A percentile compares a stretch with the other conserved stretches of the same genome.
Conservation (phyloP, 2,888 invertebrate species). For the Girardia tigrina region DNA sequence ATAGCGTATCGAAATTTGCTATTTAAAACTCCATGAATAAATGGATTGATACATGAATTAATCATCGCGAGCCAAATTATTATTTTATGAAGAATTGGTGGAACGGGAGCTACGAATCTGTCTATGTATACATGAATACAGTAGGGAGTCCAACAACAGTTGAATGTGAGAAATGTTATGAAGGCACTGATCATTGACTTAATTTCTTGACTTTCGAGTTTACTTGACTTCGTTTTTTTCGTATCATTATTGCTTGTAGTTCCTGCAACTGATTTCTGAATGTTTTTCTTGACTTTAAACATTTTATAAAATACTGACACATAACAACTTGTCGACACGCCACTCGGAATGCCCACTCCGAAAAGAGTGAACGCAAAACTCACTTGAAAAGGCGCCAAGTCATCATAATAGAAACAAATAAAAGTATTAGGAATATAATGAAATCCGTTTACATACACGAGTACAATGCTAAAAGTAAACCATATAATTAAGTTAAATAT, state of each 20-base stretch:
- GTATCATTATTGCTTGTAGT: neutral
- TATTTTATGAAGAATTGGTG: slow-evolving; percentile 16
- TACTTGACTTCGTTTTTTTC: neutral
- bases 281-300: neutral
- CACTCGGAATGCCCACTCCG: slow-evolving; percentile 28
- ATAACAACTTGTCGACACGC: slow-evolving; percentile 25
- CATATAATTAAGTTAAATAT: slow-evolving; percentile 20
- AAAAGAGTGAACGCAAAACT: slow-evolving; percentile 27
- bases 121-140: slow-evolving; percentile 32
- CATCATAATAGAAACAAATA: slow-evolving; percentile 34
- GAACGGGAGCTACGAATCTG: neutral
- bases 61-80: slow-evolving; percentile 28
- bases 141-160: slow-evolving; percentile 29
- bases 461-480: slow-evolving; percentile 15
- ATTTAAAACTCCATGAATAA: slow-evolving; percentile 28
- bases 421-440: slow-evolving; percentile 29
- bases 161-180: slow-evolving; percentile 20
- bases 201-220: neutral
- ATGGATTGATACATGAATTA: slow-evolving; percentile 29
- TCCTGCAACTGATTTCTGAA: neutral
- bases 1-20: neutral
- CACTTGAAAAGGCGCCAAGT: slow-evolving; percentile 21
- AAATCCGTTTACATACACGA: slow-evolving; percentile 1
- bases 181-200: neutral
- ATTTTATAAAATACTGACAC: slow-evolving; percentile 29